These are phyloP conservation scores for Pseudorasbora parva DNA, from an alignment of 2,113 vertebrate genomes.

Conservation along the genomic window DNA sequence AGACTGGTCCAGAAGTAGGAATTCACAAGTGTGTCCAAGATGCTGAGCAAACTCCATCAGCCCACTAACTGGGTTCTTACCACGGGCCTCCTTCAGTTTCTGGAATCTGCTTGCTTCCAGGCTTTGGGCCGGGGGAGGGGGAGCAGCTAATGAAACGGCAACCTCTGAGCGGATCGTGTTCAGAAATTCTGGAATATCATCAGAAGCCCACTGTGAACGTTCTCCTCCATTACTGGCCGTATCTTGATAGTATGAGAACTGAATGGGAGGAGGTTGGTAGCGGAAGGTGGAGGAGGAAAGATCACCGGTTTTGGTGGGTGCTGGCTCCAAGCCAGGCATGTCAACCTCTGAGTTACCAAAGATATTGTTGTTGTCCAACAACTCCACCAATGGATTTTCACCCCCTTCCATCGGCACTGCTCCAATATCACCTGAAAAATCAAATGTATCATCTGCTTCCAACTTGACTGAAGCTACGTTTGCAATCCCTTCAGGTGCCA, in stretches of 20 bases:
- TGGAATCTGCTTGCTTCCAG: conserved; percentile 73
- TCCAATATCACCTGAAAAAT: background rate
- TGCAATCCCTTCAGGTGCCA: background rate
- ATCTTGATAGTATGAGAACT: conserved; percentile 36
- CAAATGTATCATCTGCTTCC: background rate
- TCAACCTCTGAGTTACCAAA: conserved; percentile 2
- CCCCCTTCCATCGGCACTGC: conserved; percentile 15
- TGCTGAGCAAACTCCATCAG: conserved; percentile 95
- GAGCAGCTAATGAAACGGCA: conserved; percentile 74
- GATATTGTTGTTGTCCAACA: background rate
- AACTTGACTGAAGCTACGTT: background rate
- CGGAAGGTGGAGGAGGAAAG: background rate
- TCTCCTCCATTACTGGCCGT: conserved; percentile 69
- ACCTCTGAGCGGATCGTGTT: conserved; percentile 79
- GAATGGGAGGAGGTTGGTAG: background rate
- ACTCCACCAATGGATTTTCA: conserved; percentile 19
- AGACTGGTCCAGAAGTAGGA: conserved; percentile 87
- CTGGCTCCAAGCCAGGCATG: conserved; percentile 9
- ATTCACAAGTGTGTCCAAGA: conserved; percentile 87
- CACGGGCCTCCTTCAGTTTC: conserved; percentile 86
- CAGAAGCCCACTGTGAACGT: conserved; percentile 83
- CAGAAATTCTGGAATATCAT: conserved; percentile 89
- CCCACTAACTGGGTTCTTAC: conserved; percentile 94
- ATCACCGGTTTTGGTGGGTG: conserved; percentile 27
- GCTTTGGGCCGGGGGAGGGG: conserved; percentile 70